Base-by-base conservation (phyloP, 2,888 invertebrate genomes). In the Cantharis flavilabris region DNA sequence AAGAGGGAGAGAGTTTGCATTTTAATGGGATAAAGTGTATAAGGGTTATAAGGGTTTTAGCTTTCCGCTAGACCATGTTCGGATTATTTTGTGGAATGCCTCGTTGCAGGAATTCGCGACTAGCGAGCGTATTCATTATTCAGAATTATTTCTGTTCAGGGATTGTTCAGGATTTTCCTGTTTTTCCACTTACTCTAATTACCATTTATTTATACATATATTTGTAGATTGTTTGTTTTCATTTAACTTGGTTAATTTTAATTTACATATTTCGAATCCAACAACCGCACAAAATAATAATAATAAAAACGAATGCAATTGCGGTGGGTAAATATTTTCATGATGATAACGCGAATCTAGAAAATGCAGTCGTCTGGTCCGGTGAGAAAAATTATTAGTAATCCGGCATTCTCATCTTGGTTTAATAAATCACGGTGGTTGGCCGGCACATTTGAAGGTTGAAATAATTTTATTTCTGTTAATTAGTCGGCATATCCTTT, bases 401-500 rank as follows among this genome's bases (percentile, higher is more conserved):
- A 77, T 75, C 72, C 69, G 28, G 23, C 62, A 70, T 64, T 75
- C 69, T 67, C 72, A 78, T 78, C 72, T 75, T 73, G 67, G 70
- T 72, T 64, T 69, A 72, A 78, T 78, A 78, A 78, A 78, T 78
- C 78, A 78, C 73, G 70, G 23, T 71, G 70, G 75, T 73, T 76
- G 69, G 78, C 75, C 78, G 78, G 78, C 78, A 70, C 75, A 76
- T 78, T 73, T 78, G 78, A 78, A 78, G 78, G 78, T 78, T 78
- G 76, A 76, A 78, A 78, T 76, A 72, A 78, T 78, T 78, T 75
- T 78, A 78, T 78, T 78, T 78, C 78, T 74, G 69, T 78, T 78
- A 78, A 78, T 78, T 78, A 78, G 78, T 73, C 78, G 78, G 78
- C 78, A 76, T 78, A 70, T 30, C 71, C 78, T 78, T 78, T 78